Evolutionary conservation across 1,140 invertebrate species (phyloP), one percentile per base, ranked within the genome.

Genomic region (Drusus annulatus): DNA sequence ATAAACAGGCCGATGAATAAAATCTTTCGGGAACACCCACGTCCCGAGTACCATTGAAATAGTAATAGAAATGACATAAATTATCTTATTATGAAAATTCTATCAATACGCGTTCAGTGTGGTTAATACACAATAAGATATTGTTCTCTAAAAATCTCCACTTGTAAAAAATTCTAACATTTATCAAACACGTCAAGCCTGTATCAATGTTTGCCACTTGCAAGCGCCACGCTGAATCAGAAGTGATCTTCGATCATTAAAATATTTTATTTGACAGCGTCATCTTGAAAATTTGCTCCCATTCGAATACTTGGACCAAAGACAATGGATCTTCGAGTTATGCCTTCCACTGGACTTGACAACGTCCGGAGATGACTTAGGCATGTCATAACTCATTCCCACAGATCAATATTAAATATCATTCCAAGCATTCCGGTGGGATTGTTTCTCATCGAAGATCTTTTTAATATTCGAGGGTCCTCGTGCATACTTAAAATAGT

Each of bases 381-480:
- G 4, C 45, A 69, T 69, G 21, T 17, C 45, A 69, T 69, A 17
- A 19, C 5, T 45, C 21, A 69, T 69, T 69, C 76, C 75, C 80
- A 77, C 71, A 73, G 68, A 56, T 78, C 50, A 25, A 23, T 8
- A 31, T 63, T 5, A 28, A 25, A 63, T 28, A 63, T 63, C 17
- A 45, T 69, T 69, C 65, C 17, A 17, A n/a, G 45, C n/a, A 69
- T 69, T 58, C 54, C 79, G 28, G 31, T 16, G 58, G 76, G 58
- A 69, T 80, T 71, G 52, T 69, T 50, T 69, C 8, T 63, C 13
- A 5, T 5, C 3, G 23, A 16, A 25, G 31, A 45, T 45, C 75
- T 77, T 65, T 63, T 77, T 51, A 63, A 65, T 63, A 77, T 28
- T 65, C 8, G 60, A 77, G 74, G 36, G 45, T 45, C 31, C 56